phyloP scores from a whole-genome alignment of 1,140 invertebrate species.

The Eupristina koningsbergeri region DNA sequence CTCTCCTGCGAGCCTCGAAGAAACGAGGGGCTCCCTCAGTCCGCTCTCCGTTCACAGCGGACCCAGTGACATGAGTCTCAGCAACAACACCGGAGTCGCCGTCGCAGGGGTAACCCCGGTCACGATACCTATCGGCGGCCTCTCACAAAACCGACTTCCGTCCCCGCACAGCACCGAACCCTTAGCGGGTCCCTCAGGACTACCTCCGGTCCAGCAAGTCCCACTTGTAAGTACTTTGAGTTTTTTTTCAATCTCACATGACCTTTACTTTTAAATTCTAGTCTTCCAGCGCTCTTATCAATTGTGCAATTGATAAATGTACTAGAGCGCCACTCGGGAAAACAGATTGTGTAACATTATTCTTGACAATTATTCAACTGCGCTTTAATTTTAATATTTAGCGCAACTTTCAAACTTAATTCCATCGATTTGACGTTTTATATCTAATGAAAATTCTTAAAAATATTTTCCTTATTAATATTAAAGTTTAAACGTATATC shows the following conservation, averaged over 20 bases:
- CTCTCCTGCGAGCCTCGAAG: slow-evolving; percentile 67
- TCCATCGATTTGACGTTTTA: too few relatives aligned
- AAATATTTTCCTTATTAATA: too few relatives aligned
- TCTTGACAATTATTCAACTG: too few relatives aligned
- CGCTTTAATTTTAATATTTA: too few relatives aligned
- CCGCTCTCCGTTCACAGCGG: slow-evolving; percentile 73
- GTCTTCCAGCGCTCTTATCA: too few relatives aligned
- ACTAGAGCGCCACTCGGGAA: too few relatives aligned
- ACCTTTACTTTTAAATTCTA: not conserved
- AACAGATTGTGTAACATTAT: too few relatives aligned
- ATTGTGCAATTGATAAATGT: too few relatives aligned
- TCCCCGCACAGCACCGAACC: slow-evolving; percentile 80
- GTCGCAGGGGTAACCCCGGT: slow-evolving; percentile 48
- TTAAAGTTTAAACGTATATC: too few relatives aligned
- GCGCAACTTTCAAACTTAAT: too few relatives aligned
- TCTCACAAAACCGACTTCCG: slow-evolving; percentile 73
- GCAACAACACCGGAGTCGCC: slow-evolving; percentile 66
- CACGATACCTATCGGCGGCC: slow-evolving; percentile 62
- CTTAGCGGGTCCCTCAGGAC: slow-evolving; percentile 82
- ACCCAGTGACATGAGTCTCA: slow-evolving; percentile 76
- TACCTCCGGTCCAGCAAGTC: slow-evolving; percentile 88
- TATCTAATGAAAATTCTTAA: too few relatives aligned
- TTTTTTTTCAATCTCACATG: too few relatives aligned
- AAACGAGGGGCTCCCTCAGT: slow-evolving; percentile 71
- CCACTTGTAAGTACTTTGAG: slow-evolving; percentile 80